Evolutionary conservation across 2,113 vertebrate genomes (phyloP).

Genomic region (Etia nguti): DNA sequence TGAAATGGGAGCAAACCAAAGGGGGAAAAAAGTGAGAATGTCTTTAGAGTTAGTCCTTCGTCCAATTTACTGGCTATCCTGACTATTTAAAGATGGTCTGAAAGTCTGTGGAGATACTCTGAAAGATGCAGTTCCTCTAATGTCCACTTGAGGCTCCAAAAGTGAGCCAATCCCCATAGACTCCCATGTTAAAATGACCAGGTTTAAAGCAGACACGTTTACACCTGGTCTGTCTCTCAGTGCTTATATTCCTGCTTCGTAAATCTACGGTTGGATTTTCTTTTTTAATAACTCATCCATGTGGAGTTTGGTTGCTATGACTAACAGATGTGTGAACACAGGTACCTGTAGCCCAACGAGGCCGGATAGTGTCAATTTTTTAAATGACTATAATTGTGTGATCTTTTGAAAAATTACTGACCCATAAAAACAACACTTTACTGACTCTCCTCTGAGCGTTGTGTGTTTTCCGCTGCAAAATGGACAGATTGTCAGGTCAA

Average conservation of each 20-base stretch:
- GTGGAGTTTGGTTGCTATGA: background rate
- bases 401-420: background rate
- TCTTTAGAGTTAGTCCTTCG: background rate
- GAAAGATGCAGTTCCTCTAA: background rate
- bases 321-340: background rate
- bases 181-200: background rate
- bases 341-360: background rate
- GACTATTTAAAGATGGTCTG: background rate
- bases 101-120: background rate
- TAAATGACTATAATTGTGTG: fast-evolving
- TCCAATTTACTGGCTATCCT: no score
- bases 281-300: background rate
- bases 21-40: background rate
- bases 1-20: background rate
- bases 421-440: background rate
- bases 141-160: background rate
- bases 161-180: background rate
- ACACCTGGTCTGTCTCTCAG: background rate
- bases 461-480: background rate
- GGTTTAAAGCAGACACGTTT: background rate
- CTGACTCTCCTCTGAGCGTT: background rate
- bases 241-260: background rate
- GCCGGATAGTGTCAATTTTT: background rate
- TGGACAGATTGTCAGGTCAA: background rate
- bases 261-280: background rate